Conservation (phyloP, 2,888 invertebrate species). For the Psylliodes chrysocephalus region DNA sequence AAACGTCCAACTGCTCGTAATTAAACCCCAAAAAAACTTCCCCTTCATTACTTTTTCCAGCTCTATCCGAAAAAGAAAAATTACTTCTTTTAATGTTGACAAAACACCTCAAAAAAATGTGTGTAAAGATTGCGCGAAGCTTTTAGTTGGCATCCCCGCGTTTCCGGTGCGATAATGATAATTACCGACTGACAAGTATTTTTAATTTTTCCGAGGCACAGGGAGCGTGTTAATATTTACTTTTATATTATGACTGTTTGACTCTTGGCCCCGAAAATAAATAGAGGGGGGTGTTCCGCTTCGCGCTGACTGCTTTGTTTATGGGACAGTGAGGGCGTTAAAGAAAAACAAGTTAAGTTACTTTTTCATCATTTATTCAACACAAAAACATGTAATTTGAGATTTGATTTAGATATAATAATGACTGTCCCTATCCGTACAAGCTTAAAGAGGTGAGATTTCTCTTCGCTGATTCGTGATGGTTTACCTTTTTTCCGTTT, state of each 20-base stretch:
- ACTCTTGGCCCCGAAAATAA: constrained; percentile 43
- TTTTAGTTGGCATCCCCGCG: constrained; percentile 39
- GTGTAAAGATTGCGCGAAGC: constrained; percentile 44
- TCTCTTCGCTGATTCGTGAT: no score
- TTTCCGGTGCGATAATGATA: constrained; percentile 49
- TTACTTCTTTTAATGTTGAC: constrained; percentile 34
- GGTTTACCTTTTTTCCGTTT: no score
- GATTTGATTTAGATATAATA: no score
- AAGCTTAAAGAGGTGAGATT: no score
- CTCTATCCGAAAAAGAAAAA: constrained; percentile 28
- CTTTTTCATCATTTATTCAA: no score
- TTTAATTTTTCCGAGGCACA: constrained; percentile 44
- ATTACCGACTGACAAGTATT: constrained; percentile 48
- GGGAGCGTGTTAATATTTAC: constrained; percentile 31
- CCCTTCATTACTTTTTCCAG: background rate
- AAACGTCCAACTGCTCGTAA: no score
- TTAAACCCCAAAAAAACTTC: background rate
- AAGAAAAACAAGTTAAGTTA: background rate
- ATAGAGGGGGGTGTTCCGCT: constrained; percentile 27
- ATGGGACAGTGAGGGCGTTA: background rate
- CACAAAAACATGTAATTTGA: no score
- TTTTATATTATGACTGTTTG: constrained; percentile 37
- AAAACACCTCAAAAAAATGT: constrained; percentile 35
- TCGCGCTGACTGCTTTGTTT: no score
- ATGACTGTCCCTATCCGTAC: no score